Evolutionary conservation across 2,113 vertebrate species (phyloP).

Genomic region (Saccopteryx bilineata): DNA sequence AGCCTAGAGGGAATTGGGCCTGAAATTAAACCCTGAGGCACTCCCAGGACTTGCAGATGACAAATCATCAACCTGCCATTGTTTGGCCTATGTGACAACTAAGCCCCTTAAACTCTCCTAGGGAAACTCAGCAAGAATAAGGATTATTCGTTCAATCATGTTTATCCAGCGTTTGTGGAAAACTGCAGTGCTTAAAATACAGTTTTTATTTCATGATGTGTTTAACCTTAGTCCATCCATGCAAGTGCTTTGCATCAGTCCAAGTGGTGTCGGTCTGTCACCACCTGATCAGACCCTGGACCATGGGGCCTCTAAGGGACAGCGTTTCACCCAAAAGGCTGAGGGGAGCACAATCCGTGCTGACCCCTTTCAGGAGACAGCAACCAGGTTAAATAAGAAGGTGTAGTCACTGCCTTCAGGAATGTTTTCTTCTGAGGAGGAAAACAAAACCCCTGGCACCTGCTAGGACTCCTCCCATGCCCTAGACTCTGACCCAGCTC

Average conservation of each 20-base stretch:
- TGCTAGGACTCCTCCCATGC: not conserved
- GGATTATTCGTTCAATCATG: not conserved
- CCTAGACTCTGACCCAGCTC: not conserved
- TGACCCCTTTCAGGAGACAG: not conserved
- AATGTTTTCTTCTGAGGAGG: constrained; percentile 28
- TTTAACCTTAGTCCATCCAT: not conserved
- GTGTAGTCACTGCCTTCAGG: not conserved
- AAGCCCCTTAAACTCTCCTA: constrained; percentile 16
- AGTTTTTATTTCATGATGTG: not conserved
- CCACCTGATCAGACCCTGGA: not conserved
- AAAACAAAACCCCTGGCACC: not conserved
- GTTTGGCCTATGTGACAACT: not conserved
- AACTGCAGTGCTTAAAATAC: not conserved
- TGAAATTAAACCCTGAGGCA: constrained; percentile 49
- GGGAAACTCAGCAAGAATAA: constrained; percentile 4
- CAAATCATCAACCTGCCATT: constrained; percentile 9
- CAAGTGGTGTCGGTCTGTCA: not conserved
- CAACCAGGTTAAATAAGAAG: not conserved
- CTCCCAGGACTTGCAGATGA: constrained; percentile 4
- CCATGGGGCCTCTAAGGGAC: not conserved
- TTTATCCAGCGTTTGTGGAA: not conserved
- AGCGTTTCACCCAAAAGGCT: not conserved
- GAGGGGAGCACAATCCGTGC: not conserved
- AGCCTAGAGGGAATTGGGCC: constrained; percentile 20
- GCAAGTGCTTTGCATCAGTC: not conserved